Base-by-base conservation (phyloP, 1,140 invertebrate genomes). In the Adelges cooleyi region DNA sequence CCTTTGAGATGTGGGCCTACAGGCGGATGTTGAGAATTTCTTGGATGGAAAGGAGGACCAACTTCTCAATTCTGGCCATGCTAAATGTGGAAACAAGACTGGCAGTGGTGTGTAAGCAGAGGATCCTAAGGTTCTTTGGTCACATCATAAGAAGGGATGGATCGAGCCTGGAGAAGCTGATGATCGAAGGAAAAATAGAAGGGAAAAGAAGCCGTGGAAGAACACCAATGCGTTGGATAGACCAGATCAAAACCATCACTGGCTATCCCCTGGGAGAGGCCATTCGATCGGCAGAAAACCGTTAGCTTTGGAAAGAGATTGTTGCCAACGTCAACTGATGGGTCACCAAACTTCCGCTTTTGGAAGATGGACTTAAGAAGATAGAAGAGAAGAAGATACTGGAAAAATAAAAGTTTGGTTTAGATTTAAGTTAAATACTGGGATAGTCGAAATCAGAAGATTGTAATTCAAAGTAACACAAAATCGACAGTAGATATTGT, bases 1-100 rank as follows among this genome's bases (percentile, higher is more conserved):
- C 54, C 9, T 59, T 59, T 40, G 54, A 59, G 33, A 59, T 59
- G 54, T 59, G 54, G 54, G 38, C 54, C 2, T 59, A 59, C 18
- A 38, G 54, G 22, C 3, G 54, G 40, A 59, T 40, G 38, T 44
- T 46, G 25, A 59, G 20, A 29, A 52, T 29, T 18, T 52, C 33
- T 13, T 52, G 15, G 23, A 33, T 52, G 50, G 6, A 29, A 52
- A 29, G 33, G 17, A 48, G 29, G n/a, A 40, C 29, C 29, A 59
- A 38, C 54, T 10, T 4, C 15, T 48, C 17, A 48, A 48, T 48
- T 48, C 44, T 48, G 44, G 17, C 17, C 44, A 48, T 48, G 44
- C 44, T 48, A 18, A 48, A 48, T 17, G 17, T 48, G 18, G 18
- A 48, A 48, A 48, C 18, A 48, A 20, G n/a, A 48, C 44, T 48